Evolutionary conservation across 92 coral and sea anemone species (phyloP), one percentile per base, ranked within the genome.

Genomic region (Umimayanthus chanpuru): DNA sequence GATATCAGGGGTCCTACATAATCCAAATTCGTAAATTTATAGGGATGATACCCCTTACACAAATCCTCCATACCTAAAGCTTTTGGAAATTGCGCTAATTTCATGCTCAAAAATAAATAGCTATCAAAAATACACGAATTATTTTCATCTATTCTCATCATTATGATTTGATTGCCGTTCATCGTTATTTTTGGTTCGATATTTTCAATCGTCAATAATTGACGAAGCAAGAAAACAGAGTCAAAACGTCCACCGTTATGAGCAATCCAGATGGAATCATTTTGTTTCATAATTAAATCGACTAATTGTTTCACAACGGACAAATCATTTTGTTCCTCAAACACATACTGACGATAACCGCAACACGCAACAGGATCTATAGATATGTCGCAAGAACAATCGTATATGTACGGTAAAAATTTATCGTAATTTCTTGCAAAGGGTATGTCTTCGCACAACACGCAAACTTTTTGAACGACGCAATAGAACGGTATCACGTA

Each of bases 71-170:
- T 6, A n/a, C 79, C 88, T 64, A 85, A 9, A 5, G 79, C 79
- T 68, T 70, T 21, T 12, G 88, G 88, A 21, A 85, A 20, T 70
- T 70, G 28, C 20, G 7, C 23, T 39, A 71, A 72, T 29, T 41
- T 32, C 88, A 85, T 67, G 26, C 40, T 32, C 20, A 85, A 85
- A 85, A 85, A 85, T 43, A 72, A 72, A 43, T 32, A 85, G 36
- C 88, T 70, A 43, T 85, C 80, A 6, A 83, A 32, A 61, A 83
- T 29, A 9, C 72, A 65, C 72, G 72, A 7, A 36, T 85, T 70
- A 36, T 30, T 29, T 70, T 39, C 61, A 0, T 6, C 30, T 70
- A 70, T 70, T 41, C 6, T 41, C 44, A 41, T 41, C 44, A 6
- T 41, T 41, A 41, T 41, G 3, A 41, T 41, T 41, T 41, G 44